Evolutionary conservation across 2,797 vertebrate genomes (phyloP), one percentile per base, ranked within the genome.

Genomic region (Sylvilagus floridanus): DNA sequence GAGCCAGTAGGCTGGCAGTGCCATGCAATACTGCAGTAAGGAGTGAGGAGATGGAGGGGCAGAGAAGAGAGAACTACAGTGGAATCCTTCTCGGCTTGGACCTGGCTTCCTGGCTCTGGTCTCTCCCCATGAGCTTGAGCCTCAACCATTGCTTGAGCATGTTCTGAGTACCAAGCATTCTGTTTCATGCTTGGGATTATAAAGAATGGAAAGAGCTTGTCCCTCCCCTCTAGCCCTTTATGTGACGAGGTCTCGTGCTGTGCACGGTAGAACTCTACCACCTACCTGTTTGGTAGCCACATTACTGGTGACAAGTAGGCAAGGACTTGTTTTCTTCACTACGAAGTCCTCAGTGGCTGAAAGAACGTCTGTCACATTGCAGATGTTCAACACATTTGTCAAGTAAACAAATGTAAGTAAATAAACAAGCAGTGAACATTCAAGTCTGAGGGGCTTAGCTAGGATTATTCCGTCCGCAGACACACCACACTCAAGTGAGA

Each of bases 321-420:
- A 87, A 28, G 5, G 32, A 14, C 65, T 78, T 47, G 30, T 86
- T 87, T 95, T 84, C 17, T 52, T 93, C 57, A 57, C 32, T 89
- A 7, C n/a, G 6, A 76, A 35, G 1, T 90, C 54, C 22, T 28
- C 30, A 75, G 60, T 63, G 57, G n/a, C 57, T 17, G 13, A 16
- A 54, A 63, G 42, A 85, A 7, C 37, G 16, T 84, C 47, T 71
- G 42, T 65, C 57, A 68, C 9, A 60, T 14, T 50, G n/a, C 8
- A 88, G 52, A 63, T 50, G 35, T 16, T 78, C 47, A 60, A 14
- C 26, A 30, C 30, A 13, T 76, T 24, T 79, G 24, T 60, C 21
- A 32, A 57, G 30, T 68, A 60, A 96, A 42, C 35, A 90, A 35
- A 57, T 50, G 37, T 87, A 7, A 77, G 42, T 89, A 82, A 69